Evolutionary conservation across 2,888 invertebrate genomes (phyloP), one percentile per base, ranked within the genome.

Genomic region (Acholoe squamosa): DNA sequence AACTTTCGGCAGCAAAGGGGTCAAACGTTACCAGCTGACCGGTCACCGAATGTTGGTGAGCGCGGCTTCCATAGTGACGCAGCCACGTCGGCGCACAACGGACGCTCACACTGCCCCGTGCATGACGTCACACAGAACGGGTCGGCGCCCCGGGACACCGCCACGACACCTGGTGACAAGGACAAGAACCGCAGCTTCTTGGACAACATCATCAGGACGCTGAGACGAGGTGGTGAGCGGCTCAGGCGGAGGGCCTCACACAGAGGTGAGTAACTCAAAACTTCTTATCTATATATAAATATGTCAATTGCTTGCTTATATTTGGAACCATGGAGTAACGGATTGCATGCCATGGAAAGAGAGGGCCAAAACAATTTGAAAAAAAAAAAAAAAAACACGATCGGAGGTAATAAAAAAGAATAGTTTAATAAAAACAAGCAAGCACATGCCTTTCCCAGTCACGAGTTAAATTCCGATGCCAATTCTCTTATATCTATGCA

Each of bases 11-110:
- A 25, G 3, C 86, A 52, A 54, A 52, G 86, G 16, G 14, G 0
- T 16, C 31, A 80, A n/a, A 33, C 34, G 34, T 52, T n/a, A n/a
- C 52, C 86, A 10, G 54, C 54, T 28, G 86, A 86, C 54, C 52
- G 86, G 54, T 86, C 86, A 0, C 86, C 86, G 0, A 61, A 25
- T 61, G 80, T 33, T 3, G 80, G 80, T 34, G 80, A 80, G 34
- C 80, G 80, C 0, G 80, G 43, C 33, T 33, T 80, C 43, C 34
- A n/a, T 19, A 80, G 80, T 43, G 80, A 80, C 80, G 80, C 25
- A 7, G 14, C 80, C 34, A 12, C 80, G n/a, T 14, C 76, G 28
- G 28, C 25, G 25, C 43, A 19, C 34, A 33, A 80, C 43, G 86
- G 54, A 25, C 80, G 43, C 22, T 43, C 43, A 3, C 10, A 43